Conservation (phyloP, 2,113 vertebrate genomes). For the Hydrolagus affinis region DNA sequence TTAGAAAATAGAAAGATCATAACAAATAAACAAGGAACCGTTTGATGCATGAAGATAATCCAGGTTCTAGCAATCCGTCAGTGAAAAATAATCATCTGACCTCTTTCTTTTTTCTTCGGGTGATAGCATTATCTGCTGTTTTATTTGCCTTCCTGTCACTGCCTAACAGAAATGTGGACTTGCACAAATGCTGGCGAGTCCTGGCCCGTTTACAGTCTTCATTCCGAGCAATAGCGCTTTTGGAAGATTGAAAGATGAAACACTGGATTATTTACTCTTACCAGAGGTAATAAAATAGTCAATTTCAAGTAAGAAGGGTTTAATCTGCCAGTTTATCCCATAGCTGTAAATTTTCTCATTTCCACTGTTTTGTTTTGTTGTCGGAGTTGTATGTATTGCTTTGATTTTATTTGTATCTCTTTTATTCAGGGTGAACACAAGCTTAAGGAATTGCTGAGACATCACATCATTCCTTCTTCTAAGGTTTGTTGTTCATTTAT, state of each 20-base stretch:
- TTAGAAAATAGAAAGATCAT: too few species aligned
- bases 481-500: slow-evolving; percentile 47
- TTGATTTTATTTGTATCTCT: slow-evolving; percentile 25
- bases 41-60: too few species aligned
- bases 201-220: slow-evolving; percentile 69
- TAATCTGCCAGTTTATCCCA: not conserved
- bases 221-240: slow-evolving; percentile 68
- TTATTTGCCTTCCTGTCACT: not conserved
- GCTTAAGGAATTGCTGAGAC: slow-evolving; percentile 71
- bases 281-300: slow-evolving; percentile 53
- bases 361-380: not conserved
- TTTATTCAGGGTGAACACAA: slow-evolving; percentile 68
- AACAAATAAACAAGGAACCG: too few species aligned
- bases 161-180: slow-evolving; percentile 59
- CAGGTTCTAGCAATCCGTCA: too few species aligned
- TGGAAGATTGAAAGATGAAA: slow-evolving; percentile 50
- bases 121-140: not conserved
- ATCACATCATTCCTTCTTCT: slow-evolving; percentile 65
- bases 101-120: too few species aligned
- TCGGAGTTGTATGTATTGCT: not conserved
- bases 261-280: slow-evolving; percentile 65
- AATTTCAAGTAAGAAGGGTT: not conserved
- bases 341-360: not conserved
- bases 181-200: slow-evolving; percentile 52
- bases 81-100: too few species aligned